Percentiles rank a stretch among this genome's conserved stretches.
Evolutionary conservation across 2,113 vertebrate species (phyloP).

Genomic region (Melanostigma gelatinosum): DNA sequence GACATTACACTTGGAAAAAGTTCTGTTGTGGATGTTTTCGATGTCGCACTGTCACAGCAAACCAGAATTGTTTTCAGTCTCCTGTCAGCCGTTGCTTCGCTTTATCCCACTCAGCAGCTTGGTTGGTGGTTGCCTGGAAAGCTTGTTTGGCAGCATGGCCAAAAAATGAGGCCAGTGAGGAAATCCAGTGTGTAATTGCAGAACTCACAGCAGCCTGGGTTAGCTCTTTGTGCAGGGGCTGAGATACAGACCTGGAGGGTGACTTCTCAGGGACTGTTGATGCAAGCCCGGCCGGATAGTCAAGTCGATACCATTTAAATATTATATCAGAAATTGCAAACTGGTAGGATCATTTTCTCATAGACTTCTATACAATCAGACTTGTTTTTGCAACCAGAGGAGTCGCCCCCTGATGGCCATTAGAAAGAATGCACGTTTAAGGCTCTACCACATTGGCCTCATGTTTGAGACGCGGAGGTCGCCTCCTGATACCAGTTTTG

Average conservation of each 20-base stretch:
- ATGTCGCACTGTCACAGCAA: background rate
- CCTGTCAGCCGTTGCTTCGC: background rate
- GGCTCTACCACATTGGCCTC: background rate
- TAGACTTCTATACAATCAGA: background rate
- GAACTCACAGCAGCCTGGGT: slow-evolving; percentile 29
- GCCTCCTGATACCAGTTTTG: background rate
- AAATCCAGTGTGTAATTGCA: slow-evolving; percentile 67
- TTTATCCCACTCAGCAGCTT: slow-evolving; percentile 24
- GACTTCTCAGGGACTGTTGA: slow-evolving; percentile 26
- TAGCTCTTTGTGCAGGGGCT: slow-evolving; percentile 41
- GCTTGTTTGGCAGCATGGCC: slow-evolving; percentile 29
- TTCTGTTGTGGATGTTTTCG: background rate
- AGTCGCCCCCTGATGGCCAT: background rate
- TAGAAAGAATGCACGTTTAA: background rate
- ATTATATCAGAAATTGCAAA: background rate
- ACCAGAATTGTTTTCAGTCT: background rate
- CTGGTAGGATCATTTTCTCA: background rate
- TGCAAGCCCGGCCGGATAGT: slow-evolving; percentile 12
- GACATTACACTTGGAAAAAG: background rate
- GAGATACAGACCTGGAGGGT: slow-evolving; percentile 48
- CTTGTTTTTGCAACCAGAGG: background rate
- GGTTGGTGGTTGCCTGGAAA: slow-evolving; percentile 30
- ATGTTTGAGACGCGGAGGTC: background rate
- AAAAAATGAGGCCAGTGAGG: slow-evolving; percentile 45
- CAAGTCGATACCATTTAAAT: background rate